Base-by-base conservation (phyloP, 2,888 invertebrate genomes). In the Conchocele bisecta region DNA sequence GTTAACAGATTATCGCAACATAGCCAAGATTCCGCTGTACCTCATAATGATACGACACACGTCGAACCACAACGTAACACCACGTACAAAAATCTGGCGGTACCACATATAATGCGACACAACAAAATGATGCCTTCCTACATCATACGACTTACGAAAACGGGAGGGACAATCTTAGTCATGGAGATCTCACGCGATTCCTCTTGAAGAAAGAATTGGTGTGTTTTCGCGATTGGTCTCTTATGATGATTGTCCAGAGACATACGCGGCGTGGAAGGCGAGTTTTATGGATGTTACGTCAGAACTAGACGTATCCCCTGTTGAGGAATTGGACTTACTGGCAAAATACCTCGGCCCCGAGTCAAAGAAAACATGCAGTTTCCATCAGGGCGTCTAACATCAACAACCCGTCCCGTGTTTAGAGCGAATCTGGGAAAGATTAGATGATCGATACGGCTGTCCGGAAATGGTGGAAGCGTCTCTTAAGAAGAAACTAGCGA, bases 251-350 rank as follows among this genome's bases (percentile, higher is more conserved):
- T 29, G 31, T n/a, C 28, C 48, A 6, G 48, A 48, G 17, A 3
- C 4, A 29, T 48, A n/a, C n/a, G 5, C n/a, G 6, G 17, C 17
- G 4, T 48, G 48, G 48, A 48, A 48, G 28, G 5, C 46, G 13
- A 28, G 48, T 20, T 72, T 76, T 33, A 29, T 13, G 9, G 56
- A 37, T 13, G 48, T 28, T 28, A 28, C 31, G 5, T 29, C 28
- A 28, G 48, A 26, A 48, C 15, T 48, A 15, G 28, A 31, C 17
- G 48, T 48, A 5, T 9, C 28, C 2, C 48, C 22, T 5, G 28
- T 17, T 24, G 28, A 48, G 22, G 48, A 48, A 15, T n/a, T 28
- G 5, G 48, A 48, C 15, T 48, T 48, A 17, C 48, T 48, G n/a
- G 17, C 31, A 9, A 48, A 48, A 22, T 48, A 31, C 29, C 29